A percentile compares a stretch with the other conserved stretches of the same genome.
phyloP scores from a whole-genome alignment of 2,888 invertebrate species.

The Hirtodrosophila histrioides region DNA sequence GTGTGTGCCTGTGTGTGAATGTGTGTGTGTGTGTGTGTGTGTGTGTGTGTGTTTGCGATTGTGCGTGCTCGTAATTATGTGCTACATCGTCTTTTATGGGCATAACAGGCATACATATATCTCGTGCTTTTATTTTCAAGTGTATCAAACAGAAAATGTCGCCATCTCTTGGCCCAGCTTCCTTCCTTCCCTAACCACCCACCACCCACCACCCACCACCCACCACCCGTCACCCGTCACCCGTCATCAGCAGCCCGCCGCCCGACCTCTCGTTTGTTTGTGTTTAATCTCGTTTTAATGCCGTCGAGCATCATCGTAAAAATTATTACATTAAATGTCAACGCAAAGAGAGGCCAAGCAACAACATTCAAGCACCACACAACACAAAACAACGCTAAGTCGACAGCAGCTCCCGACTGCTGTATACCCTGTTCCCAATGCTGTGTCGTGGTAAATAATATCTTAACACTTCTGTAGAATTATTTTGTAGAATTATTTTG shows the following conservation, averaged over 20 bases:
- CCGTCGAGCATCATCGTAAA: slow-evolving; percentile 79
- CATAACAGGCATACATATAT: slow-evolving; percentile 49
- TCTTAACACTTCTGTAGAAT: too few species aligned
- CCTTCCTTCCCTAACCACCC: too few species aligned
- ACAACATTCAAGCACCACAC: slow-evolving; percentile 40
- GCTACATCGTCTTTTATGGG: slow-evolving; percentile 77
- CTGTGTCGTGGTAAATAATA: too few species aligned
- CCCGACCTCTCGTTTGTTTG: slow-evolving; percentile 67
- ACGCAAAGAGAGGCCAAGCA: slow-evolving; percentile 55
- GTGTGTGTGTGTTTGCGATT: slow-evolving; percentile 21
- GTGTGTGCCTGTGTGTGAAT: slow-evolving; percentile 9
- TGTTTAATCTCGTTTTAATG: slow-evolving; percentile 78
- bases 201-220: neutral
- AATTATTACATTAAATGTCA: slow-evolving; percentile 78
- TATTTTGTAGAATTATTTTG: too few species aligned
- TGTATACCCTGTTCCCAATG: too few species aligned
- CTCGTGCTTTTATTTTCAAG: slow-evolving; percentile 61
- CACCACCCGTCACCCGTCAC: neutral
- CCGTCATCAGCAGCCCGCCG: too few species aligned
- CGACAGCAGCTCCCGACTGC: too few species aligned
- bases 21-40: neutral
- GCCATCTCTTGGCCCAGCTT: neutral
- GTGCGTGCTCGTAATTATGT: slow-evolving; percentile 67
- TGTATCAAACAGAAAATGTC: slow-evolving; percentile 61
- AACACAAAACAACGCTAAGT: slow-evolving; percentile 13